phyloP scores from a whole-genome alignment of 2,797 vertebrate species.

The Heterohyrax brucei region DNA sequence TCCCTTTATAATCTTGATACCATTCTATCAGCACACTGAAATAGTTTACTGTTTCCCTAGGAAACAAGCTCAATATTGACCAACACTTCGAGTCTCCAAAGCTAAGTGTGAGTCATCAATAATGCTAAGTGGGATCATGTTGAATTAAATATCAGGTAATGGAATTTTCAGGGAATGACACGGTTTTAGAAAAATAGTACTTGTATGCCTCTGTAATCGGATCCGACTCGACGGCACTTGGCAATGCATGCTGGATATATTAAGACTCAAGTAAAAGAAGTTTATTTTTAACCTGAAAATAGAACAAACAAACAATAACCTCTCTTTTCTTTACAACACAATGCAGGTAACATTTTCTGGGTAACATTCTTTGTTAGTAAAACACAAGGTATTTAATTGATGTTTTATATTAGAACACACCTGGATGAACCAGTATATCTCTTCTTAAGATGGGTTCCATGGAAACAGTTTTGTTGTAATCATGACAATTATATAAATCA shows the following conservation, averaged over 20 bases:
- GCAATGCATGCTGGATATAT: background rate
- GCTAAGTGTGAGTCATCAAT: constrained; percentile 75
- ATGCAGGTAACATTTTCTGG: accelerated
- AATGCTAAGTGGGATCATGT: constrained; percentile 14
- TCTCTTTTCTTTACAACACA: too few relatives aligned
- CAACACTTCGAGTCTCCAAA: constrained; percentile 81
- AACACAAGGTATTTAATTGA: background rate
- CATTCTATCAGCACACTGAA: constrained; percentile 89
- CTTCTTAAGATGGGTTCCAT: background rate
- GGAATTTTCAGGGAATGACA: constrained; percentile 64
- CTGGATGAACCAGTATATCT: background rate
- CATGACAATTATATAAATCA: background rate
- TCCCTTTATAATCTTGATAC: constrained; percentile 89
- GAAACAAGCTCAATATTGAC: constrained; percentile 93
- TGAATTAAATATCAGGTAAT: constrained; percentile 26
- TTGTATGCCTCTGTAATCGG: background rate
- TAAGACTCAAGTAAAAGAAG: background rate
- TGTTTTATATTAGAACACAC: background rate
- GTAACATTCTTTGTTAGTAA: background rate
- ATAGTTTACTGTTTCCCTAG: constrained; percentile 89
- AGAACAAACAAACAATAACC: background rate
- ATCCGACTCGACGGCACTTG: too few relatives aligned
- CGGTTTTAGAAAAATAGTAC: constrained; percentile 54
- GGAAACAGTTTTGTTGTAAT: background rate
- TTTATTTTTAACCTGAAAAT: background rate